Percentiles rank a stretch among this genome's conserved stretches.
Evolutionary conservation across 2,113 vertebrate species (phyloP).

Genomic region (Mustela lutreola): DNA sequence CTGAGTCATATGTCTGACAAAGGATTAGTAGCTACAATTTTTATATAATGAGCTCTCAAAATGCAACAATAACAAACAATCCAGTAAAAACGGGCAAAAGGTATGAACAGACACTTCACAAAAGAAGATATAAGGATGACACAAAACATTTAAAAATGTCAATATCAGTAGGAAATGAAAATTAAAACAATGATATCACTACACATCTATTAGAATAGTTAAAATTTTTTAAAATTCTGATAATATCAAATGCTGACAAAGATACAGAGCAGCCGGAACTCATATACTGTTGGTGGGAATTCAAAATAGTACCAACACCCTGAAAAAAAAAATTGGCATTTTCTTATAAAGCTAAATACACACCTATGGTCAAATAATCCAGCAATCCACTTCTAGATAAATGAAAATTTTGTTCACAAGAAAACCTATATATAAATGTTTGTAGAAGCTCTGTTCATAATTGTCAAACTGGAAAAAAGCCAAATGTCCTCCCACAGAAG

Average conservation of each 20-base stretch:
- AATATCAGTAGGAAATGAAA: conserved; percentile 56
- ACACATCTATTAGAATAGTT: not conserved
- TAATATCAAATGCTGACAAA: conserved; percentile 33
- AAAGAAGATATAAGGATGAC: not conserved
- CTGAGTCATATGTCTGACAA: not conserved
- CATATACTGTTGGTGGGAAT: not conserved
- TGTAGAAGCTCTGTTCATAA: not conserved
- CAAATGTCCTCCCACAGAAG: not conserved
- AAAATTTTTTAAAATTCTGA: not conserved
- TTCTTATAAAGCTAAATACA: conserved; percentile 48
- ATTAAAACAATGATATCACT: not conserved
- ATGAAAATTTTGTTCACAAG: not conserved
- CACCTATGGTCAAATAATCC: not conserved
- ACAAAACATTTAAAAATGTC: not conserved
- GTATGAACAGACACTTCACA: not conserved
- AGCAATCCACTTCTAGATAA: not conserved
- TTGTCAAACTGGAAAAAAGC: not conserved
- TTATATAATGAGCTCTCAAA: conserved; percentile 11
- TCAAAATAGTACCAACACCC: not conserved
- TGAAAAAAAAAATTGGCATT: not conserved
- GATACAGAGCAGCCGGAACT: not conserved
- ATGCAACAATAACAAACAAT: not conserved
- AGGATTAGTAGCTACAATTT: not conserved
- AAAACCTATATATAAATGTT: not conserved
- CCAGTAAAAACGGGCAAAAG: conserved; percentile 5